Evolutionary conservation across 1,140 invertebrate genomes (phyloP).

Genomic region (Drosophila mojavensis): DNA sequence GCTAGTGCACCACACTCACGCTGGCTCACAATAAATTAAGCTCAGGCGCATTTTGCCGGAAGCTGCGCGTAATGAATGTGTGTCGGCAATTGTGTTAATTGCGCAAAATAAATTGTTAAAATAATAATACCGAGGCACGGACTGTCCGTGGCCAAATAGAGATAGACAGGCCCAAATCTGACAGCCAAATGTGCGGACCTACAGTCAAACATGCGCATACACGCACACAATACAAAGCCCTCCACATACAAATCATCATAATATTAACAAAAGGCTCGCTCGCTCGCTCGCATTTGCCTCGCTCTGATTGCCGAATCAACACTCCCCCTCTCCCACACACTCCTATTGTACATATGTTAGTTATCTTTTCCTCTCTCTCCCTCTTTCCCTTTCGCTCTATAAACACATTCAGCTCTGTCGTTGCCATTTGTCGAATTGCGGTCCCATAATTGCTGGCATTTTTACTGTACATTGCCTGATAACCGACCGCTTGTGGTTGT

Average conservation of each 20-base stretch:
- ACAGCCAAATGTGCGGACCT: conserved; percentile 27
- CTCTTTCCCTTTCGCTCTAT: background rate
- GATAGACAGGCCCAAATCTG: conserved; percentile 34
- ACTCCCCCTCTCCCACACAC: background rate
- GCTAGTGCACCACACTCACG: background rate
- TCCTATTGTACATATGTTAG: background rate
- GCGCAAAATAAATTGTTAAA: conserved; percentile 82
- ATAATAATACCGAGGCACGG: conserved; percentile 63
- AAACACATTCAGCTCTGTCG: conserved; percentile 6
- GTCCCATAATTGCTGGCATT: conserved; percentile 19
- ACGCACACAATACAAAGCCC: conserved; percentile 22
- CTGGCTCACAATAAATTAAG: conserved; percentile 71
- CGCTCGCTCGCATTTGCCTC: background rate
- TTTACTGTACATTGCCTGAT: conserved; percentile 11
- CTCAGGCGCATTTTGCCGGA: conserved; percentile 70
- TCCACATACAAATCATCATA: conserved; percentile 40
- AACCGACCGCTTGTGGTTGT: background rate
- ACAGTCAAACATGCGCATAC: background rate
- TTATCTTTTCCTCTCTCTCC: background rate
- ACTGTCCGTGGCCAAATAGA: conserved; percentile 2
- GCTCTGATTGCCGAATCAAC: conserved; percentile 21
- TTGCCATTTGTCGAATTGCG: conserved; percentile 25
- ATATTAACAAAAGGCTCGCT: conserved; percentile 32
- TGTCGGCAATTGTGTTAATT: conserved; percentile 82
- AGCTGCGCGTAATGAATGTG: conserved; percentile 77